A percentile compares a stretch with the other conserved stretches of the same genome.
Conservation (phyloP, 1,140 invertebrate species). For the Zaprionus tsacasi region DNA sequence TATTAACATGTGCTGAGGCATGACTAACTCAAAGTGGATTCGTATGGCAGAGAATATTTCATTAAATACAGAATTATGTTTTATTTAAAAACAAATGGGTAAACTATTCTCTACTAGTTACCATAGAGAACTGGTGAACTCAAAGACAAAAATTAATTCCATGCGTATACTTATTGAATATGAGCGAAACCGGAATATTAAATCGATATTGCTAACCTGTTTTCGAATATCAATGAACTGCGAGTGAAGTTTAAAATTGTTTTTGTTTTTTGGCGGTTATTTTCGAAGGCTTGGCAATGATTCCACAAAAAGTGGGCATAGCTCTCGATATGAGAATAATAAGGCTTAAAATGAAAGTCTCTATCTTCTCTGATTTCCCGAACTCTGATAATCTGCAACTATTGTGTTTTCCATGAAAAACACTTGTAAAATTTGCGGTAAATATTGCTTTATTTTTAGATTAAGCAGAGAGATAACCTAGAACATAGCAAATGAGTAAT, state of each 20-base stretch:
- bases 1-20: background rate
- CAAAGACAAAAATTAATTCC: too few relatives aligned
- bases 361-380: background rate
- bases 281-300: background rate
- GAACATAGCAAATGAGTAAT: background rate
- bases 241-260: background rate
- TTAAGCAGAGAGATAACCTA: background rate
- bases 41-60: background rate
- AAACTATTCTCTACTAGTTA: background rate
- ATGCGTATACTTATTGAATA: background rate
- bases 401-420: background rate
- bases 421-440: background rate
- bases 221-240: constrained; percentile 1
- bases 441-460: background rate
- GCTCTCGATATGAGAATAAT: too few relatives aligned
- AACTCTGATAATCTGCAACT: background rate
- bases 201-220: background rate
- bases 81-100: background rate
- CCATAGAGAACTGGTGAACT: background rate
- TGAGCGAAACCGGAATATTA: background rate
- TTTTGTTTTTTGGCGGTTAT: background rate
- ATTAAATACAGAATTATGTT: background rate
- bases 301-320: background rate
- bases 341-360: background rate
- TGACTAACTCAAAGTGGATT: background rate